Conservation (phyloP, 2,888 invertebrate genomes). For the Spodoptera littoralis region DNA sequence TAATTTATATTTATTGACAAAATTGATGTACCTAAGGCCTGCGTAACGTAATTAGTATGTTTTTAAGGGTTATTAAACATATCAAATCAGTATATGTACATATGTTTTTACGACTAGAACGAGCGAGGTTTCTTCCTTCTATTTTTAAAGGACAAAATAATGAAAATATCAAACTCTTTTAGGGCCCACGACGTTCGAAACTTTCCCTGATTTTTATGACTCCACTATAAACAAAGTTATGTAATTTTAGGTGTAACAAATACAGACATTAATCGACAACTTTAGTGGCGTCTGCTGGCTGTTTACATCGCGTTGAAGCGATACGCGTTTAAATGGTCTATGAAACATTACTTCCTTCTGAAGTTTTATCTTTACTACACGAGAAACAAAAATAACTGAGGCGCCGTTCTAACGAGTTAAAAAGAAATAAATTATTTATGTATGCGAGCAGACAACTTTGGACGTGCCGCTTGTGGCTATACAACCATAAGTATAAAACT, state of each 20-base stretch:
- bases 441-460: slow-evolving; percentile 6
- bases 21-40: too few relatives aligned
- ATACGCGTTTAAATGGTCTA: slow-evolving; percentile 28
- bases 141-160: too few relatives aligned
- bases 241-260: slow-evolving; percentile 11
- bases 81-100: too few relatives aligned
- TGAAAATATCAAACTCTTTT: too few relatives aligned
- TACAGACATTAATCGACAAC: slow-evolving; percentile 20
- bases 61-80: too few relatives aligned
- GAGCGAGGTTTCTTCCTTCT: too few relatives aligned
- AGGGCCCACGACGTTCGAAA: neutral
- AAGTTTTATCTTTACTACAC: slow-evolving; percentile 38
- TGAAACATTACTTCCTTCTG: slow-evolving; percentile 41
- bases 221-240: slow-evolving; percentile 9
- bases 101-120: too few relatives aligned
- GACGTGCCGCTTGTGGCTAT: slow-evolving; percentile 1
- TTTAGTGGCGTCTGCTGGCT: slow-evolving; percentile 24
- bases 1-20: too few relatives aligned
- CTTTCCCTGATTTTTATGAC: neutral
- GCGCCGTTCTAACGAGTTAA: slow-evolving; percentile 33
- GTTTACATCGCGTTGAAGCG: slow-evolving; percentile 23
- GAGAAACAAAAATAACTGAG: slow-evolving; percentile 44
- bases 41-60: too few relatives aligned
- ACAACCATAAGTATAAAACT: neutral
- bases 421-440: slow-evolving; percentile 24